phyloP scores from a whole-genome alignment of 2,888 invertebrate genomes.

The Helobdella robusta region DNA sequence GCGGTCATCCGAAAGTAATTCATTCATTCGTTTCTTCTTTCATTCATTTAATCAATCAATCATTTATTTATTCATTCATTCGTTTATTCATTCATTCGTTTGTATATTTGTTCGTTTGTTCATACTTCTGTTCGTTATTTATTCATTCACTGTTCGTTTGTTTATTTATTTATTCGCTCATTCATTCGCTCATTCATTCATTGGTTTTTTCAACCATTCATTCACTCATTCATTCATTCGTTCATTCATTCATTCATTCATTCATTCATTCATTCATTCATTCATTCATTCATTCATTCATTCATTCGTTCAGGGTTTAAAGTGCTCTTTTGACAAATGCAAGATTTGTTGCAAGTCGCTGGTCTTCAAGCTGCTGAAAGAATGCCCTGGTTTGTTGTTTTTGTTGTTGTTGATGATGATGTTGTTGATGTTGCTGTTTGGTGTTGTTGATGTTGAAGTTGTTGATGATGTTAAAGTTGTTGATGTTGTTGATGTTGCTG shows the following conservation, averaged over 20 bases:
- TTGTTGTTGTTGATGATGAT: neutral
- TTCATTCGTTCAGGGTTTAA: constrained; percentile 31
- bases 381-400: constrained; percentile 23
- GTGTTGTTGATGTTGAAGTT: no score
- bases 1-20: constrained; percentile 36
- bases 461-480: no score
- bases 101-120: no score
- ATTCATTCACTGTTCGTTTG: no score
- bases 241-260: no score
- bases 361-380: neutral
- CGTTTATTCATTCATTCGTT: neutral
- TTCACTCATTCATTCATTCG: neutral
- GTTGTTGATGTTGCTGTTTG: neutral
- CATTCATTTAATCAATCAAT: neutral
- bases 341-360: constrained; percentile 30
- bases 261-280: no score
- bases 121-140: no score
- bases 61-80: neutral
- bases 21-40: neutral
- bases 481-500: no score
- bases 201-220: no score
- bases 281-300: neutral
- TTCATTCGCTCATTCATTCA: no score
- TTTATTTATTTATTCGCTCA: no score
- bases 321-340: constrained; percentile 31